phyloP scores from a whole-genome alignment of 2,888 invertebrate genomes.

The Drosophila mayaguana region DNA sequence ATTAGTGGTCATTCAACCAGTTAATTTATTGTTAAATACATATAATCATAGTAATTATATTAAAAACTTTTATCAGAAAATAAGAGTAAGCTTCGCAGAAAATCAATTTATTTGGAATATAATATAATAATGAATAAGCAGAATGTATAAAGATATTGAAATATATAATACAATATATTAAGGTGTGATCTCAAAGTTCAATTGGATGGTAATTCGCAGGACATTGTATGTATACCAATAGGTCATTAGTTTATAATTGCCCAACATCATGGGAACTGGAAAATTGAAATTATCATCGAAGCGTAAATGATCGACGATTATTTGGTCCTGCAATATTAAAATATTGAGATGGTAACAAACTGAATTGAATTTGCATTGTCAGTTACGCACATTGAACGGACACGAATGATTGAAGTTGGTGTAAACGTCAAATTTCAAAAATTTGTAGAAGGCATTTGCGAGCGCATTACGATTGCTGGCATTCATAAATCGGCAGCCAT shows the following conservation, averaged over 20 bases:
- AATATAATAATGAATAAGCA: no score
- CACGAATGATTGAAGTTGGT: conserved; percentile 22
- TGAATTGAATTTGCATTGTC: rapidly evolving
- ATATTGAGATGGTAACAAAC: neutral
- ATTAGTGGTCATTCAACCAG: no score
- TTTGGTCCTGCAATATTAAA: neutral
- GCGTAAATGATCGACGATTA: neutral
- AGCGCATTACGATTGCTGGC: neutral
- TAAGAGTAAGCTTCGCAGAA: no score
- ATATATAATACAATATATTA: neutral
- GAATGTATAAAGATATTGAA: neutral
- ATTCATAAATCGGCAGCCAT: conserved; percentile 7
- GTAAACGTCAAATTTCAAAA: neutral
- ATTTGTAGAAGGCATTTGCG: neutral
- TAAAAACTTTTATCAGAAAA: no score
- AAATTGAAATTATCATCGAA: neutral
- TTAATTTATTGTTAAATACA: no score
- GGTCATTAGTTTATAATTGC: neutral
- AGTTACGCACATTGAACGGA: conserved; percentile 4
- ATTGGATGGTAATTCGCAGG: neutral
- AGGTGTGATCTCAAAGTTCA: neutral
- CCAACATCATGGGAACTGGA: neutral
- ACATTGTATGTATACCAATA: conserved; percentile 14
- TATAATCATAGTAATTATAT: no score
- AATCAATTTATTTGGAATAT: no score